Conservation (phyloP, 2,113 vertebrate species). For the Eubucco bourcierii region DNA sequence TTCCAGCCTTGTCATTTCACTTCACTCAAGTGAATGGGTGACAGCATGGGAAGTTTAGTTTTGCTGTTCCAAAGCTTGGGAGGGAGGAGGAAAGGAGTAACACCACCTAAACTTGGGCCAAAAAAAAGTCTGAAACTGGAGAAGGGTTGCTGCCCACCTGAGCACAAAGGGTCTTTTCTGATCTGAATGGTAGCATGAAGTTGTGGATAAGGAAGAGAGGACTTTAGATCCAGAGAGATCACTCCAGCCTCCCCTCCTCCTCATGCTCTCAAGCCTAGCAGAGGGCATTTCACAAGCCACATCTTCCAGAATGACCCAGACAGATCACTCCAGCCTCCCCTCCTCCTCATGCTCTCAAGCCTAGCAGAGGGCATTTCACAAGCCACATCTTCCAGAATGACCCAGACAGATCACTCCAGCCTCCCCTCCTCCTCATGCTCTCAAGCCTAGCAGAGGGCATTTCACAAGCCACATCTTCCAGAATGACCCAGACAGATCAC, state of each 20-base stretch:
- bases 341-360: no score
- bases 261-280: no score
- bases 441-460: background rate
- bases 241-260: no score
- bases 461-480: background rate
- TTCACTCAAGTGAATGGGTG: background rate
- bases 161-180: background rate
- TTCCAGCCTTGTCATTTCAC: background rate
- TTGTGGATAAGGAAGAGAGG: background rate
- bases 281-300: no score
- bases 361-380: no score
- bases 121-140: background rate
- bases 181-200: background rate
- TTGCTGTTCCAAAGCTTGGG: background rate
- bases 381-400: background rate
- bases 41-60: background rate
- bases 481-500: no score
- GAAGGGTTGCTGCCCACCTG: rapidly evolving
- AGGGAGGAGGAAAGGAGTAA: background rate
- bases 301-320: no score
- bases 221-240: background rate
- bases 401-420: background rate
- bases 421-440: background rate
- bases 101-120: background rate
- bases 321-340: no score